Evolutionary conservation across 2,797 vertebrate genomes (phyloP), one percentile per base, ranked within the genome.

Genomic region (Sphenopsis melanotis): DNA sequence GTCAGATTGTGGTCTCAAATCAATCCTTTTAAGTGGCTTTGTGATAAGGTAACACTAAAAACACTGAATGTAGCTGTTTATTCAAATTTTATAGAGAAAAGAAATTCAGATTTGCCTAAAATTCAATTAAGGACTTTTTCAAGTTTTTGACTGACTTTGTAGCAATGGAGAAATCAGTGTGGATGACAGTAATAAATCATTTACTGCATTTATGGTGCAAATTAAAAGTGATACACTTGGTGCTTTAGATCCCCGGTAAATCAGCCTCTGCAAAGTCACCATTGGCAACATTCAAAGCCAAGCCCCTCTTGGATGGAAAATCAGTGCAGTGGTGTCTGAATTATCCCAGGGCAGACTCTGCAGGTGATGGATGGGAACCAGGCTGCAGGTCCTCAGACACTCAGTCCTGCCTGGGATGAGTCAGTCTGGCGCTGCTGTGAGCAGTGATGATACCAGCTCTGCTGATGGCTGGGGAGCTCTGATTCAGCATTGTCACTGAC

Each of bases 191-290:
- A 88, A 64, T 30, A 82, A 76, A 80, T 79, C 27, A 23, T 57
- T 71, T 42, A 16, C 29, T 29, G 14, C 10, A 2, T 56, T 89
- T 44, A 34, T 11, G 44, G 37, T 36, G 44, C 53, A 90, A 69
- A 66, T 57, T 36, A 8, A 15, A 91, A 79, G 55, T n/a, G 52
- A 8, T 69, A 27, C 23, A 11, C 34, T 93, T 76, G 52, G 22
- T 79, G 61, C 56, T 88, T 77, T 56, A 61, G 49, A n/a, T 74
- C 50, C 9, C 22, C 59, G 69, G 47, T 89, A 83, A 82, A 86
- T 80, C 53, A 89, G 18, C 12, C 64, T 85, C 84, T 95, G 83
- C 94, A 68, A 64, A 93, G 93, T 91, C 91, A 91, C 70, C 79
- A 11, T 27, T 0, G 3, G 9, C 12, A 72, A 34, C 56, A n/a